phyloP scores from a whole-genome alignment of 2,113 vertebrate species.

The Nanger granti region DNA sequence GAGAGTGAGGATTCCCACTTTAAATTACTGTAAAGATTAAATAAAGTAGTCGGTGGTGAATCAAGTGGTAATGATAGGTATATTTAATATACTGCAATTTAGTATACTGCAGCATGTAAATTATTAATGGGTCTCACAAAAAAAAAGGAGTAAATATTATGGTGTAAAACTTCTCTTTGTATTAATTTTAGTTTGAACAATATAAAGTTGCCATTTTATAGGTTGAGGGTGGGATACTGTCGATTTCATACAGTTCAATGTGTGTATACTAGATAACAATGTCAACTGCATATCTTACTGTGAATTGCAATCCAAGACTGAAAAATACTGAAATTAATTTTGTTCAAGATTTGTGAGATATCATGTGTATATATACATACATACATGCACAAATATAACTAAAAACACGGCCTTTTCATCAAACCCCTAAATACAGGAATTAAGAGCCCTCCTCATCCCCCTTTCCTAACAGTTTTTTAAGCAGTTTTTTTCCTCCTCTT shows the following conservation, averaged over 20 bases:
- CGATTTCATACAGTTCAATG: background rate
- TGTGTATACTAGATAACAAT: background rate
- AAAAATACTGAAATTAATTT: slow-evolving; percentile 18
- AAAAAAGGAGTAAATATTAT: background rate
- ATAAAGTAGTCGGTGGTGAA: background rate
- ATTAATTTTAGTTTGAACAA: background rate
- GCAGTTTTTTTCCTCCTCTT: background rate
- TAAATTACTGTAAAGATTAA: background rate
- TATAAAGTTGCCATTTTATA: background rate
- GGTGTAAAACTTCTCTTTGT: background rate
- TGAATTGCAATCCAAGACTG: background rate
- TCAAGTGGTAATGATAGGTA: background rate
- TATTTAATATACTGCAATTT: background rate
- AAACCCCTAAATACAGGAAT: background rate
- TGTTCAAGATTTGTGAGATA: slow-evolving; percentile 8
- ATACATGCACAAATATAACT: background rate
- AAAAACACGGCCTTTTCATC: background rate
- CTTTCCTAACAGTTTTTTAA: background rate
- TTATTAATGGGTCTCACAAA: background rate
- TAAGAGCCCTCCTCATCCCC: background rate
- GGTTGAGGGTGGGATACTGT: background rate
- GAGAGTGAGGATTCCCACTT: background rate
- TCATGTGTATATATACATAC: background rate
- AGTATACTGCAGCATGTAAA: background rate
- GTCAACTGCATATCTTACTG: background rate